phyloP scores from a whole-genome alignment of 2,888 invertebrate genomes.

The Drosophila tanythrix region DNA sequence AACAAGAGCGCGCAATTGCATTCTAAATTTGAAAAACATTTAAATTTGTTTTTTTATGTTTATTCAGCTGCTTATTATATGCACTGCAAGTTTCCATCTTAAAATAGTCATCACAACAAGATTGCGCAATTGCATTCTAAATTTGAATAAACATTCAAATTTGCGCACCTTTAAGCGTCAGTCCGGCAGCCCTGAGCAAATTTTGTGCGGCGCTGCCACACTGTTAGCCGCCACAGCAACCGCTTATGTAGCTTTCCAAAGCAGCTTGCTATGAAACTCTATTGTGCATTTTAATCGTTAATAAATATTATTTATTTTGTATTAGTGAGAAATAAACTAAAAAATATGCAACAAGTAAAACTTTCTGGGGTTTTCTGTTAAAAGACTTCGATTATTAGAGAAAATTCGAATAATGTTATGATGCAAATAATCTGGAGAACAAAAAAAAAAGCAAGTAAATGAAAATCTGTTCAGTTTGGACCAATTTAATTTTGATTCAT shows the following conservation, averaged over 20 bases:
- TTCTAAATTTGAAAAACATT: no score
- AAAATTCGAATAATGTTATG: not conserved
- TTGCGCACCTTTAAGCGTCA: not conserved
- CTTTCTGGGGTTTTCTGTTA: not conserved
- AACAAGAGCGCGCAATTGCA: no score
- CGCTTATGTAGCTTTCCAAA: accelerated
- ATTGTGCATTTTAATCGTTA: not conserved
- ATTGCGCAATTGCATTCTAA: not conserved
- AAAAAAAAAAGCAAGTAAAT: not conserved
- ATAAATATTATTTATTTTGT: not conserved
- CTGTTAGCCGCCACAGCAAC: conserved; percentile 18
- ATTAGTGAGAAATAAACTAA: not conserved
- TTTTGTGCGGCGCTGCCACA: conserved; percentile 12
- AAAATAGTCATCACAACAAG: no score
- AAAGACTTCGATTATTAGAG: not conserved
- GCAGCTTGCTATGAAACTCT: conserved; percentile 11
- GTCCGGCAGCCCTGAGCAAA: conserved; percentile 5
- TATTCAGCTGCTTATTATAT: not conserved
- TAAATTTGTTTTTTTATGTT: not conserved
- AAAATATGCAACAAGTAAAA: not conserved
- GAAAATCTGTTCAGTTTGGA: not conserved
- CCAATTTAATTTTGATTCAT: not conserved
- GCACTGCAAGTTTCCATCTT: not conserved
- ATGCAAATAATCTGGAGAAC: not conserved
- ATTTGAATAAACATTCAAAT: not conserved